Evolutionary conservation across 2,113 vertebrate species (phyloP).

Genomic region (Cervus canadensis): DNA sequence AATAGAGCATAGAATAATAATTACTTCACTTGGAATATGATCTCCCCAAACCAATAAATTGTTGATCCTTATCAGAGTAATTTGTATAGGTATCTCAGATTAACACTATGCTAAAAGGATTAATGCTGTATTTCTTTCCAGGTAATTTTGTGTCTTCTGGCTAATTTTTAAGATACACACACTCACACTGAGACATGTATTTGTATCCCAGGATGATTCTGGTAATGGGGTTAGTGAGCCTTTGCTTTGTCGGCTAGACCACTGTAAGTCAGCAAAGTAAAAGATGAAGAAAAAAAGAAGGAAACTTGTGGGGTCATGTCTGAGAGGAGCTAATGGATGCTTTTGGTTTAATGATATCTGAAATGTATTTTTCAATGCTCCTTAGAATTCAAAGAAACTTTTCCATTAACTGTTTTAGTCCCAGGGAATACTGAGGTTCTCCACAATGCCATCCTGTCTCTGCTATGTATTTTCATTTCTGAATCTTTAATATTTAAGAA

Average conservation of each 20-base stretch:
- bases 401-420: slow-evolving; percentile 22
- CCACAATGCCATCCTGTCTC: neutral
- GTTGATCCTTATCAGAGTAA: slow-evolving; percentile 25
- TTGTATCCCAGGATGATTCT: neutral
- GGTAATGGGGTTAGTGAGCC: neutral
- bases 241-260: neutral
- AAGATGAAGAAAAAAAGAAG: neutral
- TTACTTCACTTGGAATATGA: slow-evolving; percentile 35
- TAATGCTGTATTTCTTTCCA: neutral
- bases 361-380: slow-evolving; percentile 52
- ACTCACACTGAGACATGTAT: neutral
- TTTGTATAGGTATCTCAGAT: neutral
- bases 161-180: neutral
- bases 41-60: slow-evolving; percentile 34
- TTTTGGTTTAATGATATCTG: slow-evolving; percentile 51
- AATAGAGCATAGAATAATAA: slow-evolving; percentile 50
- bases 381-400: slow-evolving; percentile 45
- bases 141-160: neutral
- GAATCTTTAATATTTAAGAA: neutral
- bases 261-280: neutral
- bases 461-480: neutral
- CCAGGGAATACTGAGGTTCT: neutral
- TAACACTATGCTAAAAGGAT: neutral
- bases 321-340: slow-evolving; percentile 18
- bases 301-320: neutral